phyloP scores from a whole-genome alignment of 2,888 invertebrate species.

The Conchocele bisecta region DNA sequence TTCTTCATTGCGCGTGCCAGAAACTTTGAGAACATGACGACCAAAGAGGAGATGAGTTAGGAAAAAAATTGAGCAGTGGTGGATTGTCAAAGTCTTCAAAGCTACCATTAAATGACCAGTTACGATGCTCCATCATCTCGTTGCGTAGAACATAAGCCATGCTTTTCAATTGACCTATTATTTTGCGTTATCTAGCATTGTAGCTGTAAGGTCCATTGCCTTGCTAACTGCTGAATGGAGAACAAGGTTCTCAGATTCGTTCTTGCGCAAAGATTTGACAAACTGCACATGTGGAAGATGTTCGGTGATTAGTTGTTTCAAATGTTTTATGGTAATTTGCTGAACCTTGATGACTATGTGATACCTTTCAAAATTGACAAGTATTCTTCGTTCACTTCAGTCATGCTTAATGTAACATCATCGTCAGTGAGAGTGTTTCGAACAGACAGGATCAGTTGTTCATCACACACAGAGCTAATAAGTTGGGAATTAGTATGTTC shows the following conservation, averaged over 20 bases:
- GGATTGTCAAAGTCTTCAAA: conserved; percentile 18
- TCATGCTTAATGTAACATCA: too few relatives aligned
- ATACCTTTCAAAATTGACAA: too few relatives aligned
- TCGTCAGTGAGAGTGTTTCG: too few relatives aligned
- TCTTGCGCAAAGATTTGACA: neutral
- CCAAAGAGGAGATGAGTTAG: conserved; percentile 16
- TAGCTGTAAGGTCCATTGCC: neutral
- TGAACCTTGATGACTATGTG: too few relatives aligned
- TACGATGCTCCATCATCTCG: conserved; percentile 1
- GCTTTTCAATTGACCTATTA: neutral
- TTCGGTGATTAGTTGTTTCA: neutral
- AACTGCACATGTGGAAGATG: conserved; percentile 10
- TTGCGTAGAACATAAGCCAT: neutral
- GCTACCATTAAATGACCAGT: conserved; percentile 7
- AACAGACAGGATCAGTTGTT: too few relatives aligned
- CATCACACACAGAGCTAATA: too few relatives aligned
- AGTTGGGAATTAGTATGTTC: too few relatives aligned
- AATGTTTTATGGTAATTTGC: too few relatives aligned
- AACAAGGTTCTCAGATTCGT: neutral
- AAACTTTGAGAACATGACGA: conserved; percentile 13
- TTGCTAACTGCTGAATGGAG: conserved; percentile 1
- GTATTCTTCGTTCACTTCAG: too few relatives aligned
- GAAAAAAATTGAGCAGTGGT: conserved; percentile 13
- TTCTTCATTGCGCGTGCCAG: conserved; percentile 16
- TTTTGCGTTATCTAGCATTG: neutral